These are phyloP conservation scores for Adelosebastes latens DNA, from an alignment of 2,797 vertebrate genomes.

Conservation along the genomic window DNA sequence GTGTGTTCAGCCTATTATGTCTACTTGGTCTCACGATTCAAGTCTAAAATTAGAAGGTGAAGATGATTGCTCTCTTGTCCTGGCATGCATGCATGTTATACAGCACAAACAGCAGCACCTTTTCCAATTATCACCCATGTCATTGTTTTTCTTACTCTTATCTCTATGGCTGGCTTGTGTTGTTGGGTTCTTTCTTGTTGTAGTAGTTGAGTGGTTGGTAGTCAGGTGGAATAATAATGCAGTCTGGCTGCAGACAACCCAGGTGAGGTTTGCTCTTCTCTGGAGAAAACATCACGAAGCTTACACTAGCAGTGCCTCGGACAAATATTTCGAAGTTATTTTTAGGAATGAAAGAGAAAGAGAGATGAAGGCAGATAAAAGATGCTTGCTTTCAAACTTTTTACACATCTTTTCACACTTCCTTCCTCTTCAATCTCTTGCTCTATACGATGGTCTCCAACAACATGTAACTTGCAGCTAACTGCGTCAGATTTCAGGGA, in stretches of 20 bases:
- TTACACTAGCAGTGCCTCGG: too few relatives aligned
- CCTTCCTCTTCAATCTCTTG: too few relatives aligned
- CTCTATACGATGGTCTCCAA: too few relatives aligned
- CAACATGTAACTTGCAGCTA: too few relatives aligned
- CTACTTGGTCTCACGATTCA: constrained; percentile 10
- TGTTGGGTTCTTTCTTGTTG: not conserved
- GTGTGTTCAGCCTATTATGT: constrained; percentile 8
- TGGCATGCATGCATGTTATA: constrained; percentile 13
- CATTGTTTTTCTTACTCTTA: not conserved
- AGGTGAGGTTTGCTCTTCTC: too few relatives aligned
- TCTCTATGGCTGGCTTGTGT: not conserved
- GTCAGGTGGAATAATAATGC: constrained; percentile 21
- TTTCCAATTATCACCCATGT: constrained; percentile 29
- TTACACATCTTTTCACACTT: too few relatives aligned
- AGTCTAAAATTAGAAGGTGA: constrained; percentile 52
- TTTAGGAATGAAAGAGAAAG: too few relatives aligned
- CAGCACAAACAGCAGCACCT: not conserved
- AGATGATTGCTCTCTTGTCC: constrained; percentile 32
- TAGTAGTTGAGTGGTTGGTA: not conserved
- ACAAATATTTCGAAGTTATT: too few relatives aligned
- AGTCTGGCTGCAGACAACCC: not conserved
- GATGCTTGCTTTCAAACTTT: too few relatives aligned
- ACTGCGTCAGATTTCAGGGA: too few relatives aligned
- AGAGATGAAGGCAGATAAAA: too few relatives aligned
- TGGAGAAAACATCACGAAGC: too few relatives aligned